These are phyloP conservation scores for Styela clava DNA, from an alignment of 23 tunicate species.

Conservation along the genomic window DNA sequence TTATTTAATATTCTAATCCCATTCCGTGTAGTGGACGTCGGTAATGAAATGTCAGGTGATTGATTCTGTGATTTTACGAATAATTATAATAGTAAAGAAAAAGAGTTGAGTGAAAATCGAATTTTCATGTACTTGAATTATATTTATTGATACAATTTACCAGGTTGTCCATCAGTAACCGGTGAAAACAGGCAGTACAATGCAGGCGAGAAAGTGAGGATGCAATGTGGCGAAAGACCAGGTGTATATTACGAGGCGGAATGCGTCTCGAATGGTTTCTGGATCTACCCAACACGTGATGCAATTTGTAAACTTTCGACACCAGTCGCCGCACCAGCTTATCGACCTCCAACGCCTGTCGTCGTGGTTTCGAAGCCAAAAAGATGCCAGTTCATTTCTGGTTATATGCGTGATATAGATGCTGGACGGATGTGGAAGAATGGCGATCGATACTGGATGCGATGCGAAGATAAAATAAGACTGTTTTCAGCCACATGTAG, in stretches of 20 bases:
- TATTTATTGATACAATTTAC: too few relatives aligned
- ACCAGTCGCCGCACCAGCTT: background rate
- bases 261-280: background rate
- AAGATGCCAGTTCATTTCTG: background rate
- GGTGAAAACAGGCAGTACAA: background rate
- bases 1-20: too few relatives aligned
- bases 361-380: background rate
- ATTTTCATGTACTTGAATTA: too few relatives aligned
- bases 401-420: background rate
- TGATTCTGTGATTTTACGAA: too few relatives aligned
- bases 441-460: background rate
- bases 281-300: background rate
- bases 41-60: too few relatives aligned
- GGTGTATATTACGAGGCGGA: background rate
- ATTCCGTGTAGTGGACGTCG: too few relatives aligned
- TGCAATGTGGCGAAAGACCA: background rate
- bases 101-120: too few relatives aligned
- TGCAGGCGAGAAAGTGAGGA: background rate
- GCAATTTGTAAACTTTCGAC: background rate
- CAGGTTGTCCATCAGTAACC: background rate
- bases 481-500: background rate
- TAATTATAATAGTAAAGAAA: too few relatives aligned
- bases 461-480: background rate
- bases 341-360: background rate
- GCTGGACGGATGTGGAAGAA: background rate